These are phyloP conservation scores for Clunio marinus DNA, from an alignment of 2,888 invertebrate genomes.

Conservation along the genomic window DNA sequence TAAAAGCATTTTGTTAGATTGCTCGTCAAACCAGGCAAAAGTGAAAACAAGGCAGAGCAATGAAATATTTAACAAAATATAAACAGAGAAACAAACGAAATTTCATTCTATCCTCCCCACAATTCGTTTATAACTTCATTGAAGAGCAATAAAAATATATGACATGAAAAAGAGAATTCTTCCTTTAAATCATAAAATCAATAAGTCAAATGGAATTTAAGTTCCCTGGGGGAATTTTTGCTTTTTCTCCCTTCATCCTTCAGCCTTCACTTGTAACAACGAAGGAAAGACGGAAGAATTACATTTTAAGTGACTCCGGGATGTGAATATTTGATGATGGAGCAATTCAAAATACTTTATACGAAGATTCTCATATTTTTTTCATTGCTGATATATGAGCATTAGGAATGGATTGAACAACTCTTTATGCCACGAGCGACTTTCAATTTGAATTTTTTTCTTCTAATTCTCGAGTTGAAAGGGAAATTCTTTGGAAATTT, in stretches of 20 bases:
- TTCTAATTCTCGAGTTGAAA: too few species aligned
- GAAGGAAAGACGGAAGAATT: background rate
- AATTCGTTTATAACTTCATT: constrained; percentile 5
- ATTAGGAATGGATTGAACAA: too few species aligned
- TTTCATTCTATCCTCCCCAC: background rate
- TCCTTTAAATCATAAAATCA: constrained; percentile 30
- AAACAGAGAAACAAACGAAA: background rate
- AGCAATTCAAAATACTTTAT: too few species aligned
- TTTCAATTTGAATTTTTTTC: too few species aligned
- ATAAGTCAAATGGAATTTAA: constrained; percentile 35
- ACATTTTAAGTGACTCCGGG: constrained; percentile 25
- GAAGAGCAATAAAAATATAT: constrained; percentile 19
- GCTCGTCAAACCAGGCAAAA: background rate
- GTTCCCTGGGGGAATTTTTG: constrained; percentile 1
- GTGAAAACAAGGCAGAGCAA: background rate
- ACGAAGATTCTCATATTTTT: too few species aligned
- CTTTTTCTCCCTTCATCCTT: background rate
- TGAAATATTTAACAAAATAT: constrained; percentile 13
- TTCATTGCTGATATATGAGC: too few species aligned
- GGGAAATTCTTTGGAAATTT: too few species aligned
- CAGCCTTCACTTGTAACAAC: background rate
- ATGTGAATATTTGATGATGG: constrained; percentile 26
- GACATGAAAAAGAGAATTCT: background rate
- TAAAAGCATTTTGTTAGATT: constrained; percentile 11
- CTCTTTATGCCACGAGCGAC: too few species aligned